Evolutionary conservation across 37 sponge, comb jelly and placozoan species (phyloP).

Genomic region (Theonella swinhoei): DNA sequence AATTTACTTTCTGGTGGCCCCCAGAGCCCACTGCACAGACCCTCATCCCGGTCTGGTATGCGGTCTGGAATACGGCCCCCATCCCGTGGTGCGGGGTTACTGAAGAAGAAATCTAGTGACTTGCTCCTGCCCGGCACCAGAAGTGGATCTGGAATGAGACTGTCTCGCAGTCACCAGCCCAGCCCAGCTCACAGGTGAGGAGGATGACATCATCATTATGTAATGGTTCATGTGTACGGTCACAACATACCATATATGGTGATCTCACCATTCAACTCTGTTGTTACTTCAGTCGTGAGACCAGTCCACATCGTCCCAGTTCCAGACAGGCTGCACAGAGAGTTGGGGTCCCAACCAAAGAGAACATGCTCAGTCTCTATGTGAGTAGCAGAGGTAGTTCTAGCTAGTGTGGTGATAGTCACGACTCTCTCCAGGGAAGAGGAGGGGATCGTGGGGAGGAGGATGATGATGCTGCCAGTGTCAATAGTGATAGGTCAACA

Average conservation of each 20-base stretch:
- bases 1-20: neutral
- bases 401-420: no score
- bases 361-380: slow-evolving; percentile 31
- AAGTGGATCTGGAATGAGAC: neutral
- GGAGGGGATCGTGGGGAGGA: slow-evolving; percentile 35
- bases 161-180: slow-evolving; percentile 51
- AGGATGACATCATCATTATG: no score
- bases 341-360: slow-evolving; percentile 25
- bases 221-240: no score
- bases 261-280: no score
- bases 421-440: no score
- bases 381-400: slow-evolving; percentile 15
- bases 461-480: slow-evolving; percentile 72
- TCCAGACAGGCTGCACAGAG: neutral
- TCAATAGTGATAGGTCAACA: slow-evolving; percentile 58
- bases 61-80: slow-evolving; percentile 29
- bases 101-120: neutral
- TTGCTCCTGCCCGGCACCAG: neutral
- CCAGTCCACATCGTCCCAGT: slow-evolving; percentile 26
- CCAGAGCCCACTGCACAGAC: neutral
- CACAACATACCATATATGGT: no score
- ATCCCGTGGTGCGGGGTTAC: slow-evolving; percentile 21
- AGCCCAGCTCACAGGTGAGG: slow-evolving; percentile 62
- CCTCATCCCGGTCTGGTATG: neutral
- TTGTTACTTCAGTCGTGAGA: slow-evolving; percentile 26